Base-by-base conservation (phyloP, 2,888 invertebrate species). In the Yponomeuta cagnagella region DNA sequence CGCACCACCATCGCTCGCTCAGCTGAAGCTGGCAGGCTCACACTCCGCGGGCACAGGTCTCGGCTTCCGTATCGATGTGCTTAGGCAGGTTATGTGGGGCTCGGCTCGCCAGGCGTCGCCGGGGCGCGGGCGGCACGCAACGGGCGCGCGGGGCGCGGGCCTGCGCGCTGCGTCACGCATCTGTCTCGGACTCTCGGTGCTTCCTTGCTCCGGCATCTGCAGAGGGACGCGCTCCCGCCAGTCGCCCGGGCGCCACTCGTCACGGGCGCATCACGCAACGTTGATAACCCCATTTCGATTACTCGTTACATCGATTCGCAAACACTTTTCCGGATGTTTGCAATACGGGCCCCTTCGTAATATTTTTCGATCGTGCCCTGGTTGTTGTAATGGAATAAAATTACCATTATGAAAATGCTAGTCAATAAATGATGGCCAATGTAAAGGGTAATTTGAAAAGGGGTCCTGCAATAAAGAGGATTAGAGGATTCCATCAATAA, bases 81-180 rank as follows among this genome's bases (percentile, higher is more conserved):
- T 88, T 86, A 87, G 83, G 78, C 79, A 77, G 78, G 82, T 78
- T 75, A 73, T 73, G 75, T 58, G 52, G 43, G 52, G 52, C 52
- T 58, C 52, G 52, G 52, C 52, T 58, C 52, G 52, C 43, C 43
- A 43, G 52, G 52, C 75, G 75, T 74, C 74, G 75, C 75, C 75
- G 77, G 78, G 80, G 83, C 81, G 76, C 74, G 77, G 69, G 72
- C 33, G 66, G 63, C 68, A 81, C 81, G 80, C 85, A 83, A 82
- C 77, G 85, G 43, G 71, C 37, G 68, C 63, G 72, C 65, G 84
- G 83, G 86, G 74, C 80, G 78, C 80, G 87, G 77, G 87, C 89
- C 90, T 90, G 91, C 91, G 90, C 91, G 89, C 86, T 90, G 91
- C 90, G 91, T 88, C 89, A 91, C 91, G 91, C 91, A 90, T 90